Base-by-base conservation (phyloP, 2,113 vertebrate genomes). In the Odontophorus gujanensis region DNA sequence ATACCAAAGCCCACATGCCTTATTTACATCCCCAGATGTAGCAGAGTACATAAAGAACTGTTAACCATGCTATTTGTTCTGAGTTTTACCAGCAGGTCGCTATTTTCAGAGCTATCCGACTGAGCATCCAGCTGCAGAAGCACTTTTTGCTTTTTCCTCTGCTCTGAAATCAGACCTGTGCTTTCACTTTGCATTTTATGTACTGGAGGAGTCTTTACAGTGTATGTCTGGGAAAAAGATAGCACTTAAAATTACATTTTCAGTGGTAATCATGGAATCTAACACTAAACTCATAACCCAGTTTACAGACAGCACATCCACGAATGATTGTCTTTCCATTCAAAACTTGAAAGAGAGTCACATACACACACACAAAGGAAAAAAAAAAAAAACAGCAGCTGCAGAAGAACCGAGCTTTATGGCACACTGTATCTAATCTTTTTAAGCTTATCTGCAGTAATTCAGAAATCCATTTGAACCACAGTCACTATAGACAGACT, bases 101-200 rank as follows among this genome's bases (percentile, higher is more conserved):
- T 95, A 67, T 96, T 96, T 57, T 99, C 99, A 18, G 99, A 99
- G 97, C 98, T 99, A 87, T 99, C 99, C 36, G 99, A 99, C 81
- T 98, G 98, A 69, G 96, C 62, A 80, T 99, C 99, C 90, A 99
- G 96, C 24, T 98, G 98, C 18, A 99, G 80, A 40, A 96, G 50
- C 68, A 90, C 96, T 96, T 98, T 98, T 73, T 94, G 97, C 97
- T 97, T 98, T 88, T 97, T 98, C 90, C 96, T 97, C 38, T 92
- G 94, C 95, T 97, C 97, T 61, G 5, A 42, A 19, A 47, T 19
- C 65, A 81, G 36, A 67, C 88, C 96, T 65, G 81, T 90, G 48
- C 75, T 91, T 95, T 94, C 95, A 67, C 95, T 97, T 62, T 71
- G 92, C 25, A 96, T 84, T 45, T 97, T 97, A 86, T 79, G 45